Percentiles rank a stretch among this genome's conserved stretches.
These are phyloP conservation scores for Agrochola lychnidis DNA, from an alignment of 2,888 invertebrate genomes.

Conservation along the genomic window DNA sequence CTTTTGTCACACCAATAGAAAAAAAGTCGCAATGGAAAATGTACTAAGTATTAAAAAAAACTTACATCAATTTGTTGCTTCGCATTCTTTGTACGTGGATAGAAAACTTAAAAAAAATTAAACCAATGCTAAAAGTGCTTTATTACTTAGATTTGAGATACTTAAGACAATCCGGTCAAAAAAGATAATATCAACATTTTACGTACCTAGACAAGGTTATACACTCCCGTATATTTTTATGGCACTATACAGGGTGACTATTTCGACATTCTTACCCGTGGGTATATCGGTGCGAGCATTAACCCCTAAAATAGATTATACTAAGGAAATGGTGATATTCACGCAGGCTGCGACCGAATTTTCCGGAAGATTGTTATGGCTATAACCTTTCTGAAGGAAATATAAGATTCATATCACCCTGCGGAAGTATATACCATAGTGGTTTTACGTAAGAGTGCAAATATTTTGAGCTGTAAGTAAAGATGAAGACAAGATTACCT, in stretches of 20 bases:
- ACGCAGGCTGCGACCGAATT: slow-evolving; percentile 68
- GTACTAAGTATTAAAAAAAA: background rate
- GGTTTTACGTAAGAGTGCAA: slow-evolving; percentile 38
- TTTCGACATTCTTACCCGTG: slow-evolving; percentile 60
- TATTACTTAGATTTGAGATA: background rate
- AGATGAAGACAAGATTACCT: background rate
- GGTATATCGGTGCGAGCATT: slow-evolving; percentile 69
- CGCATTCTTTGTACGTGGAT: background rate
- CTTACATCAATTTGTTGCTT: background rate
- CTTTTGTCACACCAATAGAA: too few species aligned
- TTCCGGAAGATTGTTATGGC: slow-evolving; percentile 68
- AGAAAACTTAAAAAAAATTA: background rate
- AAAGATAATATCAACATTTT: slow-evolving; percentile 36
- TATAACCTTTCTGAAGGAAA: slow-evolving; percentile 68
- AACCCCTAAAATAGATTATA: slow-evolving; percentile 75
- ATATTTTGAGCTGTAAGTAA: slow-evolving; percentile 34
- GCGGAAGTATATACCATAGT: slow-evolving; percentile 44
- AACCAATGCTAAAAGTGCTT: background rate
- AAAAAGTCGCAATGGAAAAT: too few species aligned
- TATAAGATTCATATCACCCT: slow-evolving; percentile 66
- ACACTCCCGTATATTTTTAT: slow-evolving; percentile 59
- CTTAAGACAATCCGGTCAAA: slow-evolving; percentile 29
- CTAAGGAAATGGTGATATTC: slow-evolving; percentile 71
- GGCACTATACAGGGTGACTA: slow-evolving; percentile 53
- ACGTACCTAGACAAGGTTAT: slow-evolving; percentile 21